Percentiles rank a stretch among this genome's conserved stretches.
Evolutionary conservation across 2,888 invertebrate species (phyloP).

Genomic region (Oligia latruncula): DNA sequence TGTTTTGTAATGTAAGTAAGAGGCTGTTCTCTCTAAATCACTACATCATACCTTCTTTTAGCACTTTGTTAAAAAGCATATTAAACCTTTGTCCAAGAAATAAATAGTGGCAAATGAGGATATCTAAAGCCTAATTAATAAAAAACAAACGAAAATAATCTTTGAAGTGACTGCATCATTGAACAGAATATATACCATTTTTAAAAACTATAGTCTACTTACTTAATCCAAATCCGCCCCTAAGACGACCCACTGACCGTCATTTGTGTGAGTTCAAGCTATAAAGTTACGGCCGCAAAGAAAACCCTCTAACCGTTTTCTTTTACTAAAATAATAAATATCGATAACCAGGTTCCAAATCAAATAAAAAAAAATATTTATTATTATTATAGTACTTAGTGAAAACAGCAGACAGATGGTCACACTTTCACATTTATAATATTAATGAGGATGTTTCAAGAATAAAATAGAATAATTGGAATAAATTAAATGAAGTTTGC

Average conservation of each 20-base stretch:
- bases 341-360: not conserved
- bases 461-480: slow-evolving; percentile 16
- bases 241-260: no score
- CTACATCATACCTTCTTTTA: not conserved
- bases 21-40: not conserved
- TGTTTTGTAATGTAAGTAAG: slow-evolving; percentile 4
- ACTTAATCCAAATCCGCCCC: not conserved
- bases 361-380: not conserved
- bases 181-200: not conserved
- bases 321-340: not conserved
- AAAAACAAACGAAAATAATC: not conserved
- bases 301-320: not conserved
- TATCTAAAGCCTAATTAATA: not conserved
- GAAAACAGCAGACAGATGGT: not conserved
- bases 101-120: not conserved
- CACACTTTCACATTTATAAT: slow-evolving; percentile 32
- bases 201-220: not conserved
- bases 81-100: not conserved
- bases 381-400: not conserved
- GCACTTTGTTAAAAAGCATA: no score
- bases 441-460: slow-evolving; percentile 7
- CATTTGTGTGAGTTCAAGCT: not conserved
- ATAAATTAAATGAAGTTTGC: slow-evolving; percentile 1
- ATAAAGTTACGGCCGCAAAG: not conserved
- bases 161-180: not conserved